These are phyloP conservation scores for Ethmia dodecea DNA, from an alignment of 2,888 invertebrate genomes.

Conservation along the genomic window DNA sequence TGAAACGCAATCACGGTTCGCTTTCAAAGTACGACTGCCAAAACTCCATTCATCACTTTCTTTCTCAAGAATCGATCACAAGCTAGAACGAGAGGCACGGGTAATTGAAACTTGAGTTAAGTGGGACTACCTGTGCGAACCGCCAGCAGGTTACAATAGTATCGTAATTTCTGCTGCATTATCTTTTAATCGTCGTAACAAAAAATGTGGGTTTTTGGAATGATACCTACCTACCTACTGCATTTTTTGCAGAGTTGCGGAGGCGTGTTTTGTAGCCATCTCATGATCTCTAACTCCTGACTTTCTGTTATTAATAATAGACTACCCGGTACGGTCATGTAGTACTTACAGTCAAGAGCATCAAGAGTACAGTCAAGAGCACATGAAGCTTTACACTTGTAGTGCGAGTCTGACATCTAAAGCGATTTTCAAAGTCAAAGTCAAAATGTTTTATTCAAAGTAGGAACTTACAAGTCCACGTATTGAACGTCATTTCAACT, in stretches of 20 bases:
- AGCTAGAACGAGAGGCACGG: slow-evolving; percentile 32
- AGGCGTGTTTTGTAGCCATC: not conserved
- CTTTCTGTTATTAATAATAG: too few relatives aligned
- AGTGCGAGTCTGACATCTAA: too few relatives aligned
- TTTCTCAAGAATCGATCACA: slow-evolving; percentile 18
- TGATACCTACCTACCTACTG: not conserved
- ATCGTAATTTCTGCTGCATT: slow-evolving; percentile 29
- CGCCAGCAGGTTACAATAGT: slow-evolving; percentile 32
- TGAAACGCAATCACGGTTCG: slow-evolving; percentile 31
- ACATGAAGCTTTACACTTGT: too few relatives aligned
- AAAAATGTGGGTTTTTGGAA: slow-evolving; percentile 33
- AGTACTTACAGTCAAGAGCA: too few relatives aligned
- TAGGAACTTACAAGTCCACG: too few relatives aligned
- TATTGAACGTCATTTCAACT: too few relatives aligned
- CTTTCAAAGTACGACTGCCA: slow-evolving; percentile 17
- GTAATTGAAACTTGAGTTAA: slow-evolving; percentile 23
- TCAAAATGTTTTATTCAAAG: too few relatives aligned
- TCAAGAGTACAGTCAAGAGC: too few relatives aligned
- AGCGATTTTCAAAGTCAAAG: too few relatives aligned
- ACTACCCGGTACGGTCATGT: not conserved
- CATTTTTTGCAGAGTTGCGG: not conserved
- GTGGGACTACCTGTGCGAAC: slow-evolving; percentile 37
- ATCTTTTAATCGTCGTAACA: slow-evolving; percentile 29
- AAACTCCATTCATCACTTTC: slow-evolving; percentile 29
- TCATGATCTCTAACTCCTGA: too few relatives aligned